Evolutionary conservation across 2,113 vertebrate species (phyloP).

Genomic region (Rhinogobius similis): DNA sequence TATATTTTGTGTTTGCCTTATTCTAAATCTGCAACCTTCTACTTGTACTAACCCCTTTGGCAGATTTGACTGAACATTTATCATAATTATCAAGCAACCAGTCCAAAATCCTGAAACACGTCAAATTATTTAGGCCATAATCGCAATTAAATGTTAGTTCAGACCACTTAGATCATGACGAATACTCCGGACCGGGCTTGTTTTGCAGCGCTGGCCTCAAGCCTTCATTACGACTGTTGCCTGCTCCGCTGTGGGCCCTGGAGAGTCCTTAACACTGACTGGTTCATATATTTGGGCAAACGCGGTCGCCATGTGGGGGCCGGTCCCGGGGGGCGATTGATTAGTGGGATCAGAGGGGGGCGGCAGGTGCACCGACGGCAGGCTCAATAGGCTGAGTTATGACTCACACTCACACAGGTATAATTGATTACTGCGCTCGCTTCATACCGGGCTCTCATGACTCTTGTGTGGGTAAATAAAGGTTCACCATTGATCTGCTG

Average conservation of each 20-base stretch:
- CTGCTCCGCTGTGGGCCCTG: conserved; percentile 18
- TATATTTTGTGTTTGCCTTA: no score
- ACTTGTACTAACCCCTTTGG: no score
- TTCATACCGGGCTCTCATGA: conserved; percentile 7
- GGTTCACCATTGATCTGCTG: neutral
- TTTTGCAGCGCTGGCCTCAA: conserved; percentile 11
- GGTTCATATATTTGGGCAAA: conserved; percentile 31
- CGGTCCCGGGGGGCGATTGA: conserved; percentile 52
- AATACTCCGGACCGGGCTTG: no score
- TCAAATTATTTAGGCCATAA: no score
- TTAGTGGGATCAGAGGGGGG: conserved; percentile 46
- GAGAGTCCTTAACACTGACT: conserved; percentile 36
- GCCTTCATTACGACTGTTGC: conserved; percentile 48
- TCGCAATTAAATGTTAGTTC: no score
- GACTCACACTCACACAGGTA: conserved; percentile 31
- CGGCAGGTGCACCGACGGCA: conserved; percentile 15
- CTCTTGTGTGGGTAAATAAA: conserved; percentile 10
- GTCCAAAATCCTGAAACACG: no score
- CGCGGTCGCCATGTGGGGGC: conserved; percentile 36
- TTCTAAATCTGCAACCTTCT: no score
- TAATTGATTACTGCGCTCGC: conserved; percentile 19
- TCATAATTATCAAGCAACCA: no score
- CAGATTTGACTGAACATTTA: no score
- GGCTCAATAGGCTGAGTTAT: conserved; percentile 57
- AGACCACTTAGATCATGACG: no score